Percentiles rank a stretch among this genome's conserved stretches.
These are phyloP conservation scores for Rhodeus uyekii DNA, from an alignment of 2,797 vertebrate species.

Conservation along the genomic window DNA sequence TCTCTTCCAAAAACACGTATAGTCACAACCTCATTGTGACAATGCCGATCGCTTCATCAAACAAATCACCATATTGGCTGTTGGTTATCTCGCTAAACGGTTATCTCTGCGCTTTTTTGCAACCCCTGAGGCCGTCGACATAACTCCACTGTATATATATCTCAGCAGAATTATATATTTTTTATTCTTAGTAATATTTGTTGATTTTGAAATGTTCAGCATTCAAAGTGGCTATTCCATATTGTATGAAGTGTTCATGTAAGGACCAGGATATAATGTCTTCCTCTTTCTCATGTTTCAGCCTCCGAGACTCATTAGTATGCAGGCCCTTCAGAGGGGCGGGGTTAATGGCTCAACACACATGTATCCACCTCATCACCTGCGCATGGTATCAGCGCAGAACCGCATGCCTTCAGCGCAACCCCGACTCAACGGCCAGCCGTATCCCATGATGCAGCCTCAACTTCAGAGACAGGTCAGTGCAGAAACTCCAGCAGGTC, in stretches of 20 bases:
- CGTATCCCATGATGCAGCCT: constrained; percentile 96
- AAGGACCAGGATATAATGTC: not conserved
- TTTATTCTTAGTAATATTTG: not conserved
- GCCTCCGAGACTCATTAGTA: constrained; percentile 98
- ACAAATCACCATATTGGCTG: no score
- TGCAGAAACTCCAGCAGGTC: constrained; percentile 15
- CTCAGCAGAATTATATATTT: not conserved
- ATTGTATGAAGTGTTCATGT: constrained; percentile 9
- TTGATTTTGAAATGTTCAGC: not conserved
- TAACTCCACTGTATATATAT: no score
- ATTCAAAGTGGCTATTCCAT: not conserved
- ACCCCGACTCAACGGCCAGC: constrained; percentile 91
- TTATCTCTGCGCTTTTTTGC: no score
- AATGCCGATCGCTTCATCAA: no score
- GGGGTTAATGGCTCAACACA: constrained; percentile 90
- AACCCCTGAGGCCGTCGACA: no score
- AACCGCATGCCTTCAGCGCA: constrained; percentile 85
- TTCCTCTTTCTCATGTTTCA: constrained; percentile 64
- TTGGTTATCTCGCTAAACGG: no score
- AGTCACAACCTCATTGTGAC: no score
- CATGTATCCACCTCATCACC: constrained; percentile 78
- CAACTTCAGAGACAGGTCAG: constrained; percentile 98
- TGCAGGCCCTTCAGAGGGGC: constrained; percentile 92
- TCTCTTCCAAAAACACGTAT: no score
- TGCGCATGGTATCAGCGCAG: constrained; percentile 83